A percentile compares a stretch with the other conserved stretches of the same genome.
These are phyloP conservation scores for Zaprionus gabonicus DNA, from an alignment of 1,140 invertebrate genomes.

Conservation along the genomic window DNA sequence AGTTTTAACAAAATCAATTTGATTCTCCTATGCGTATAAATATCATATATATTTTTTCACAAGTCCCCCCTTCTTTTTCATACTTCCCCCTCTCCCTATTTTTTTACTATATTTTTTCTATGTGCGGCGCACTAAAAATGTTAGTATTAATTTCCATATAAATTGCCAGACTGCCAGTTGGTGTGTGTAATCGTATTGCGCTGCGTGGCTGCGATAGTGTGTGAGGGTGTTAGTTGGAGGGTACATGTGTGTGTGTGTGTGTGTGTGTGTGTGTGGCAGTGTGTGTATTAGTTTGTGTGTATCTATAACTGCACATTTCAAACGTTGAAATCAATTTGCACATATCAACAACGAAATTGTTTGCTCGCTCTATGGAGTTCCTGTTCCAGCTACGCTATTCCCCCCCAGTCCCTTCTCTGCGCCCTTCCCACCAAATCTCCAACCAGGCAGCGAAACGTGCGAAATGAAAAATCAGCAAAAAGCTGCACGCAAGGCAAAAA, in stretches of 20 bases:
- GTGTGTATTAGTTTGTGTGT: constrained; percentile 29
- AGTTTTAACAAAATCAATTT: constrained; percentile 68
- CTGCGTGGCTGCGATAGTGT: neutral
- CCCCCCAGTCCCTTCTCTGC: neutral
- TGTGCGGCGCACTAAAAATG: constrained; percentile 60
- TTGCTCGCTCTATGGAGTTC: constrained; percentile 70
- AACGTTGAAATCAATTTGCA: constrained; percentile 80
- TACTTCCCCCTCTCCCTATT: neutral
- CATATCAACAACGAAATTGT: constrained; percentile 82
- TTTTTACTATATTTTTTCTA: constrained; percentile 16
- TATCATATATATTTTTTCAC: constrained; percentile 21
- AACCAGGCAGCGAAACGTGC: constrained; percentile 50
- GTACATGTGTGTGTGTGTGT: neutral
- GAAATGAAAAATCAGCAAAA: constrained; percentile 80
- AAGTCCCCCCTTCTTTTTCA: constrained; percentile 9
- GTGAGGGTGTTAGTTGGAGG: neutral
- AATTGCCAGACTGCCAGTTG: constrained; percentile 58
- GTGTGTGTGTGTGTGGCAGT: neutral
- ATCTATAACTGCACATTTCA: constrained; percentile 78
- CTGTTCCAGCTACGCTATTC: neutral
- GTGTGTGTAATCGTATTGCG: constrained; percentile 55
- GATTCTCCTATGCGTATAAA: constrained; percentile 46
- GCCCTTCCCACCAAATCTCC: neutral
- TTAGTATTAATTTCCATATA: constrained; percentile 81
- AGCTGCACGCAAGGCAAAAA: constrained; percentile 62